Base-by-base conservation (phyloP, 2,797 vertebrate species). In the Epinephelus awoara region DNA sequence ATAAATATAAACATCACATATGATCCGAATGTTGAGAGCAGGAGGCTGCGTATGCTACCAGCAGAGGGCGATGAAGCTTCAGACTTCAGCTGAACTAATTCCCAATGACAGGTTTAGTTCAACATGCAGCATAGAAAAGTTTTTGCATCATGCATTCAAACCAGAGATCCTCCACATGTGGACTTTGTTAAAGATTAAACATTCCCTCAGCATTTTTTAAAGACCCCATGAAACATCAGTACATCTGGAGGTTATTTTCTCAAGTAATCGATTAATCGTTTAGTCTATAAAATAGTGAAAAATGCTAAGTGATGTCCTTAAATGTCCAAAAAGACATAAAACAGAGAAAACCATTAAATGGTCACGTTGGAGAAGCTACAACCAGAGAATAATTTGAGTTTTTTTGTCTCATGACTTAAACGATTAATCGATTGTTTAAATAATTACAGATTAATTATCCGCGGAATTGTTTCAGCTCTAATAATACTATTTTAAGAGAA, bases 51-150 rank as follows among this genome's bases (percentile, higher is more conserved):
- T 27, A 49, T 27, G 34, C 58, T 1, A 27, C 85, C 90, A 90
- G 72, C 86, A 90, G 86, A 38, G 86, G 84, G 85, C 68, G 25
- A 25, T 19, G 6, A 59, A 18, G 52, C 57, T 14, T 70, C 61
- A 40, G 14, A 62, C 23, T 65, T 50, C 34, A 46, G 40, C 61
- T 14, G 1, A 50, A 73, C 42, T 0, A 17, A 64, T 42, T 40
- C 10, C 47, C 14, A 46, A n/a, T 18, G 18, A 57, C 65, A 25
- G 34, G 25, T 42, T 47, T 67, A 10, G 11, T 42, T 42, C 75
- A 14, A 55, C 3, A 5, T 12, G 52, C 27, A 54, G 50, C 50
- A 6, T 6, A 49, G 34, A 40, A 25, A 42, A 6, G 50, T 19
- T 25, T 34, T 25, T 58, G 8, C 54, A 25, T 50, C 18, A 59